Percentiles rank a stretch among this genome's conserved stretches.
phyloP scores from a whole-genome alignment of 53 echinoderm and acorn worm species.

The Mesocentrotus franciscanus region DNA sequence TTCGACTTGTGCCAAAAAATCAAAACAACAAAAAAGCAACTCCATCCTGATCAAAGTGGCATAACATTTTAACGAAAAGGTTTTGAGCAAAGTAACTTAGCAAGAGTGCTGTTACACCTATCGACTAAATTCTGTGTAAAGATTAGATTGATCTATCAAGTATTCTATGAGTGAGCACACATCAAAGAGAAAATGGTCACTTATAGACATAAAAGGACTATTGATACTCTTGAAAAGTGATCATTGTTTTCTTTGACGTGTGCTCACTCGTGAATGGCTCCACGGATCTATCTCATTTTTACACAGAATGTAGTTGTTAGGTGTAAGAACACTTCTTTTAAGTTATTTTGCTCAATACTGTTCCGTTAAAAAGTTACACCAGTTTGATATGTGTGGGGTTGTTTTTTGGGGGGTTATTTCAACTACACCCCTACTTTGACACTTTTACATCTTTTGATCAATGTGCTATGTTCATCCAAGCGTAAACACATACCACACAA shows the following conservation, averaged over 20 bases:
- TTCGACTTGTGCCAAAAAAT: not conserved
- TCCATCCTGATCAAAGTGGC: not conserved
- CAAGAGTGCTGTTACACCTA: conserved; percentile 2
- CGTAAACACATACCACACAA: too few species aligned
- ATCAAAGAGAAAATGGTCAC: not conserved
- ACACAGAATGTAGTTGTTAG: not conserved
- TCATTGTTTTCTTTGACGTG: not conserved
- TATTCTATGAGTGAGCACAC: too few species aligned
- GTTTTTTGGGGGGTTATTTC: too few species aligned
- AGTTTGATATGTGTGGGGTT: too few species aligned
- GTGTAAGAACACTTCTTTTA: not conserved
- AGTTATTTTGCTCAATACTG: not conserved
- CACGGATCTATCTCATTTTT: not conserved
- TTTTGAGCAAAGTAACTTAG: not conserved
- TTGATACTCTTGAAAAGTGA: not conserved
- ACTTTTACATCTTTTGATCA: too few species aligned
- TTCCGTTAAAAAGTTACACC: too few species aligned
- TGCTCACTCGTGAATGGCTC: too few species aligned
- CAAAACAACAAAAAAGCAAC: not conserved
- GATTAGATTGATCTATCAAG: too few species aligned
- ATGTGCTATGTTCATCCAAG: too few species aligned
- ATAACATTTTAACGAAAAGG: conserved; percentile 3
- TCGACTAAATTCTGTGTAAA: not conserved
- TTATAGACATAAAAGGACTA: not conserved
- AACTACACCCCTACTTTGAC: too few species aligned